Conservation (phyloP, 2,113 vertebrate genomes). For the Benitochromis conjunctus region DNA sequence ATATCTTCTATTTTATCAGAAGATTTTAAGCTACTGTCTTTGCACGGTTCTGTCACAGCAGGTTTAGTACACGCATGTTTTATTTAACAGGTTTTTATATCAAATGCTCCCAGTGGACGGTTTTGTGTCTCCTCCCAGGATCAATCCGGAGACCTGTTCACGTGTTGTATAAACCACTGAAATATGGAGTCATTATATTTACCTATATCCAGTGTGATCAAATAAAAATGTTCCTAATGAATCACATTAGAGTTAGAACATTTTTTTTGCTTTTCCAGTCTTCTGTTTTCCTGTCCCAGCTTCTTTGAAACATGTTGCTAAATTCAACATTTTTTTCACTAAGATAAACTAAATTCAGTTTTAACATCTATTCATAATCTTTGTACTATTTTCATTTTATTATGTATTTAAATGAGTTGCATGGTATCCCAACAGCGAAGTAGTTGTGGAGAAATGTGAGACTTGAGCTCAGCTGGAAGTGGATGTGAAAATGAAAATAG, state of each 20-base stretch:
- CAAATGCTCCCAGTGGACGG: not conserved
- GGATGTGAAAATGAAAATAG: not conserved
- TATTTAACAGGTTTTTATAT: not conserved
- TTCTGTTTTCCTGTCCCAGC: not conserved
- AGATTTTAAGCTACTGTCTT: not conserved
- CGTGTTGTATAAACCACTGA: not conserved
- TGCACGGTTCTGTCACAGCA: accelerated
- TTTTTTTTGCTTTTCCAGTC: not conserved
- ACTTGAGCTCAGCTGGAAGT: not conserved
- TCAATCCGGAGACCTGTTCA: not conserved
- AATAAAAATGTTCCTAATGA: not conserved
- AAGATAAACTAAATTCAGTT: not conserved
- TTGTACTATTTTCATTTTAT: not conserved
- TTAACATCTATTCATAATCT: not conserved
- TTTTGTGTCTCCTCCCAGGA: not conserved
- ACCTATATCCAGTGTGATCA: not conserved
- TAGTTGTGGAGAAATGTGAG: not conserved
- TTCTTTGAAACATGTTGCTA: not conserved
- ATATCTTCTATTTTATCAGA: not conserved
- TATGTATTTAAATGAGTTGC: not conserved
- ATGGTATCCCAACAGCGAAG: not conserved
- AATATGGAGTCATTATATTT: not conserved
- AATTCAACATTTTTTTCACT: not conserved
- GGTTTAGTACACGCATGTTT: not conserved
- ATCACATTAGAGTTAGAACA: not conserved